Evolutionary conservation across 2,888 invertebrate species (phyloP), one percentile per base, ranked within the genome.

Genomic region (Epinotia nisella): DNA sequence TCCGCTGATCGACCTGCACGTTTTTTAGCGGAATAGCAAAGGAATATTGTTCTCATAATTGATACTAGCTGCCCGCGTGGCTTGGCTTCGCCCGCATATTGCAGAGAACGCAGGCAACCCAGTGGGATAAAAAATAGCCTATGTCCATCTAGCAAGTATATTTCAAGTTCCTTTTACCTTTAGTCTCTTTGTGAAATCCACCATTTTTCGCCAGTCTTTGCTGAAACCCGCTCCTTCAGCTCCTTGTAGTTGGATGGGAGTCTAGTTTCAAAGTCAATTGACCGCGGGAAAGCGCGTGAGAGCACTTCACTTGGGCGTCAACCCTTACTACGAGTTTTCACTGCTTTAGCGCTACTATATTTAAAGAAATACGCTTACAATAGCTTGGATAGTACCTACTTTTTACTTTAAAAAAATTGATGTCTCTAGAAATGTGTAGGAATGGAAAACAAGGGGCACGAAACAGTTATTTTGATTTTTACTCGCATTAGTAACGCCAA

Each of bases 181-280:
- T 9, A 58, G 24, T 5, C 29, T n/a, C 29, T n/a, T 58, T 58
- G 58, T 58, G 13, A 24, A 41, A 53, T 41, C 41, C 10, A 49
- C 49, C 49, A n/a, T 61, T 69, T 69, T 61, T 61, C 59, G 51
- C 59, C 15, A 56, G 58, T 53, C 24, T n/a, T 49, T 59, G 59
- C 49, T 21, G 51, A 55, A 64, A 64, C 62, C 56, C 21, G n/a
- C n/a, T 24, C 21, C 62, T 49, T 64, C 56, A 45, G 70, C 56
- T 56, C 65, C 51, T 60, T 66, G 65, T 58, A 60, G 70, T 58
- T 41, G 49, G 53, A 65, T 49, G 65, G 60, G 74, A 55, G 55
- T 74, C 73, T 75, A 77, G 78, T 79, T 78, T 77, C 78, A 78
- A 78, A 79, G 78, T 76, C 78, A 78, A 78, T 77, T 76, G 78